Evolutionary conservation across 2,113 vertebrate species (phyloP).

Genomic region (Geococcyx californianus): DNA sequence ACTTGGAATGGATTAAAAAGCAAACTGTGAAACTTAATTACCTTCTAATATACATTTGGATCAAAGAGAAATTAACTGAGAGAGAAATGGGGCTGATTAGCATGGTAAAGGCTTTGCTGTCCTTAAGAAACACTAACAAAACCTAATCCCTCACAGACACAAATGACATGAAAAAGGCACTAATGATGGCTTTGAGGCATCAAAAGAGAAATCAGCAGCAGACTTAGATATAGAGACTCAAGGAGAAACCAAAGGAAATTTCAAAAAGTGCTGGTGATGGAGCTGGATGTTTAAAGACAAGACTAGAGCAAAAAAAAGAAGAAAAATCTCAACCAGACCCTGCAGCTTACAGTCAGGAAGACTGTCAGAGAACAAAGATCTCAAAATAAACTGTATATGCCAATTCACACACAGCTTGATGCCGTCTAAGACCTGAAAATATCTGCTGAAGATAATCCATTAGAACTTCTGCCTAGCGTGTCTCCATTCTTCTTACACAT

Average conservation of each 20-base stretch:
- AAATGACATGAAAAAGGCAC: background rate
- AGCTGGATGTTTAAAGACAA: background rate
- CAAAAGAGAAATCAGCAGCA: background rate
- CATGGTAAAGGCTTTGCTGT: background rate
- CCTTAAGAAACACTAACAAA: background rate
- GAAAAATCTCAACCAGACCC: background rate
- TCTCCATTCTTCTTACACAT: background rate
- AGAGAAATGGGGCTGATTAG: background rate
- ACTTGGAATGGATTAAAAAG: background rate
- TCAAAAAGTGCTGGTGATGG: background rate
- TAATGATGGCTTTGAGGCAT: background rate
- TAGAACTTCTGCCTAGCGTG: background rate
- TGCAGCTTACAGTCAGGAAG: background rate
- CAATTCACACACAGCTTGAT: background rate
- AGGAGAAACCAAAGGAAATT: background rate
- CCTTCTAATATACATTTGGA: background rate
- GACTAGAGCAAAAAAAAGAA: background rate
- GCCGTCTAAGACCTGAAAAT: background rate
- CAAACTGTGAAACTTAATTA: constrained; percentile 4
- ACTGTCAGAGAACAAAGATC: background rate
- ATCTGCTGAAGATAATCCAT: background rate
- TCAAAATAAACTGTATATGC: background rate
- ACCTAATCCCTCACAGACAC: background rate
- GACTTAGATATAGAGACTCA: background rate
- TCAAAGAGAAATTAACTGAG: constrained; percentile 11